Conservation (phyloP, 2,888 invertebrate species). For the Hyposoter dolosus region DNA sequence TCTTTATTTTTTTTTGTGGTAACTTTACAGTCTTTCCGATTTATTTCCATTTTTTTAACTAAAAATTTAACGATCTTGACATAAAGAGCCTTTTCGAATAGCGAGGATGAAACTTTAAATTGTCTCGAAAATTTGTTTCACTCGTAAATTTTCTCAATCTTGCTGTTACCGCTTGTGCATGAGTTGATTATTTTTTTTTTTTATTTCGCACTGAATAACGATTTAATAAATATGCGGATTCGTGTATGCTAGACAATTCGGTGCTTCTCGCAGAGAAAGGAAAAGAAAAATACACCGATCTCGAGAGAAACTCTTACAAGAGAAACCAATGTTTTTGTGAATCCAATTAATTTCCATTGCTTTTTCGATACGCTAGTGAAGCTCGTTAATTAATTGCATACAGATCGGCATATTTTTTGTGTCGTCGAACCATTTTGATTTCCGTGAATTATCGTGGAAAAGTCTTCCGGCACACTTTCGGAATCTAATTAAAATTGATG, state of each 20-base stretch:
- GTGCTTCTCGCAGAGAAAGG: not conserved
- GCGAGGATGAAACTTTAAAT: not conserved
- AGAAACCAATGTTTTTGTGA: not conserved
- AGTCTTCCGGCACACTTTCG: constrained; percentile 1
- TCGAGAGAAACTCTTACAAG: too few relatives aligned
- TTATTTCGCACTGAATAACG: not conserved
- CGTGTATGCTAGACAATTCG: constrained; percentile 11
- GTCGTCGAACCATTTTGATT: not conserved
- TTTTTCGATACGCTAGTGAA: not conserved
- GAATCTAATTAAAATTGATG: constrained; percentile 11
- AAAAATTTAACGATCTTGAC: not conserved
- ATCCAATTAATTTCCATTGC: not conserved
- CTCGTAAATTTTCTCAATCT: constrained; percentile 17
- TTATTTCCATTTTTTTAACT: not conserved
- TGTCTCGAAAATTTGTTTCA: constrained; percentile 31
- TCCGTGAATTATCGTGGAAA: not conserved
- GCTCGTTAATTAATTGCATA: constrained; percentile 1
- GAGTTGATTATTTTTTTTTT: constrained; percentile 32
- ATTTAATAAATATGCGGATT: not conserved
- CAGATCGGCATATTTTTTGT: not conserved
- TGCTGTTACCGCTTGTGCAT: constrained; percentile 55
- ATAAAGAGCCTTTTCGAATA: not conserved
- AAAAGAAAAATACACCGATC: not conserved
- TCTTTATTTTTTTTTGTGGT: not conserved
- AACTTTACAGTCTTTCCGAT: not conserved